Evolutionary conservation across 2,113 vertebrate genomes (phyloP), one percentile per base, ranked within the genome.

Genomic region (Larimichthys crocea): DNA sequence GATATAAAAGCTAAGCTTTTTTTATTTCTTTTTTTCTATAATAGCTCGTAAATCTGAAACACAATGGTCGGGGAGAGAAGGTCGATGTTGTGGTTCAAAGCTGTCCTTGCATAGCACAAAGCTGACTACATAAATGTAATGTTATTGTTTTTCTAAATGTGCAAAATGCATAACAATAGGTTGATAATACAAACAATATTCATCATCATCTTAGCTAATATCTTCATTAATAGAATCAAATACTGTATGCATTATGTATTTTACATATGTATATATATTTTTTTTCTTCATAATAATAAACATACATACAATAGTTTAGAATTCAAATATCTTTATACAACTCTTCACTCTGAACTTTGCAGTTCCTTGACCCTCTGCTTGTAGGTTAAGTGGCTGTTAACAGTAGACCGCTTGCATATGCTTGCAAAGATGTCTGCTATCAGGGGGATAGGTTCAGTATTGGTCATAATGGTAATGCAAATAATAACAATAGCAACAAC

Each of bases 81-180:
- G 82, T 89, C 86, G 75, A 61, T 91, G 94, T 96, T 92, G 95
- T 96, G 95, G 93, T 95, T 96, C 89, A 95, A 95, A 96, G 96
- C 97, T 95, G 89, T 97, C 95, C 94, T 98, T 98, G 97, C 96
- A 97, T 98, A 98, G 98, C 98, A 98, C 96, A 93, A 99, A 97
- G 97, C 97, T 95, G 93, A 98, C 97, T 97, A 97, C 88, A 83
- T 95, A 95, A 96, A 95, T 91, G 95, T 96, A 95, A 96, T 96
- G 96, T 86, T 86, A 78, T 84, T 92, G 94, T 96, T 96, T 94
- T 93, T 95, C 96, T 97, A 98, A 92, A 95, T 98, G 96, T 98
- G 97, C 96, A 97, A 98, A 99, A 96, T 96, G 97, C 97, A 96
- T 96, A 97, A 96, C 94, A 93, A 97, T 97, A 96, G 84, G 92